A percentile compares a stretch with the other conserved stretches of the same genome.
phyloP scores from a whole-genome alignment of 2,113 vertebrate species.

The Corydoras maculifer region DNA sequence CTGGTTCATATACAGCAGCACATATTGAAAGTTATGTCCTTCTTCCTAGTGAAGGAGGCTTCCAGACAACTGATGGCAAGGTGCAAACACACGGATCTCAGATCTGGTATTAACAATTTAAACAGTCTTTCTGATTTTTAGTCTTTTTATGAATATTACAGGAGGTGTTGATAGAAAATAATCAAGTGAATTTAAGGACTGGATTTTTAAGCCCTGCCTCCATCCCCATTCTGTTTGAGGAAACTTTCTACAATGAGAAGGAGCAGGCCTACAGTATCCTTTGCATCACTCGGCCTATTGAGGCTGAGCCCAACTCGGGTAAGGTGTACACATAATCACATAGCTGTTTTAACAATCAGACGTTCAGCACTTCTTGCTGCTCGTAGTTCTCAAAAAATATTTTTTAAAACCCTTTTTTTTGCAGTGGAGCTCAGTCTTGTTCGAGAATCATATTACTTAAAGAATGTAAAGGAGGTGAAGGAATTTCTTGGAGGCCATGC shows the following conservation, averaged over 20 bases:
- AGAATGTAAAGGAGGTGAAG: conserved; percentile 80
- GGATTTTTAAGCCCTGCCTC: conserved; percentile 67
- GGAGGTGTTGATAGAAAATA: conserved; percentile 84
- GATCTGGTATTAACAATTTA: too few relatives aligned
- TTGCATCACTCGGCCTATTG: conserved; percentile 80
- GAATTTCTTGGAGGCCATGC: conserved; percentile 83
- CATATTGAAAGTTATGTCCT: conserved; percentile 87
- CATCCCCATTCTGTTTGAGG: conserved; percentile 87
- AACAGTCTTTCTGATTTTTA: too few relatives aligned
- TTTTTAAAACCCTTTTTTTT: conserved; percentile 34
- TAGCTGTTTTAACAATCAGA: too few relatives aligned
- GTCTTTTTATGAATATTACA: conserved; percentile 52
- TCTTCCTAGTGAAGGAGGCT: conserved; percentile 70
- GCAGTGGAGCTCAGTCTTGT: conserved; percentile 61
- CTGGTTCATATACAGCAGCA: conserved; percentile 59
- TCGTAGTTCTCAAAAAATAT: not conserved
- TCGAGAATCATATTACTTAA: conserved; percentile 70
- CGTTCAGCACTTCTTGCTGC: too few relatives aligned
- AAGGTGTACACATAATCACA: conserved; percentile 10
- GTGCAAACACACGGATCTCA: conserved; percentile 50
- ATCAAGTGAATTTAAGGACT: conserved; percentile 73
- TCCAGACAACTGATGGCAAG: conserved; percentile 84
- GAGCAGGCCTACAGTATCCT: conserved; percentile 94
- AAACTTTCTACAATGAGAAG: conserved; percentile 94
- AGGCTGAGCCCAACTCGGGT: conserved; percentile 70